Percentiles rank a stretch among this genome's conserved stretches.
Evolutionary conservation across 2,113 vertebrate genomes (phyloP).

Genomic region (Peromyscus californicus): DNA sequence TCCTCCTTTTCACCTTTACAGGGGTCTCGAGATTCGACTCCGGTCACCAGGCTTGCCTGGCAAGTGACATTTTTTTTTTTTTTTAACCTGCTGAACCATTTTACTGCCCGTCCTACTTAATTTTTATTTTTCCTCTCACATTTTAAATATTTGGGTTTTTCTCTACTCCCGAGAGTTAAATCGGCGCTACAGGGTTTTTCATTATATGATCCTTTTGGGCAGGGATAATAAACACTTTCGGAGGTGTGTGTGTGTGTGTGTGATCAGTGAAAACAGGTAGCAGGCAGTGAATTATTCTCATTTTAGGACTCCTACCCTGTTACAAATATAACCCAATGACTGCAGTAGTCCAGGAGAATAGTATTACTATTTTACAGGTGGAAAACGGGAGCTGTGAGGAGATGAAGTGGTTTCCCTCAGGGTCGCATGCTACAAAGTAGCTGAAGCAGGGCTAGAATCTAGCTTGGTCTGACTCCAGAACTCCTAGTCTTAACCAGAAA

Average conservation of each 20-base stretch:
- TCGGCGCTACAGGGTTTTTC: neutral
- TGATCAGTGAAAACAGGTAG: slow-evolving; percentile 24
- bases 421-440: neutral
- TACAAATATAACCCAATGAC: neutral
- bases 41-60: neutral
- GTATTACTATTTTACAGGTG: neutral
- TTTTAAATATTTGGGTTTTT: neutral
- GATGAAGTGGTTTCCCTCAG: neutral
- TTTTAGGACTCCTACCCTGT: neutral
- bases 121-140: neutral
- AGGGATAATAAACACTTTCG: slow-evolving; percentile 2
- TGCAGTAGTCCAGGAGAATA: neutral
- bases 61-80: neutral
- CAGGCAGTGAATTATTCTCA: neutral
- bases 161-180: slow-evolving; percentile 40
- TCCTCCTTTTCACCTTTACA: neutral
- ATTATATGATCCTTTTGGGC: neutral
- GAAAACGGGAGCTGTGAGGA: neutral
- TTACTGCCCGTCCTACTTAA: too few relatives aligned
- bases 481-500: neutral
- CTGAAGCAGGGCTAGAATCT: neutral
- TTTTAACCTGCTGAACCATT: neutral
- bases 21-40: neutral
- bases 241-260: neutral
- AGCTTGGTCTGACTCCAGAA: slow-evolving; percentile 14